phyloP scores from a whole-genome alignment of 2,113 vertebrate species.

The Noturus placidus region DNA sequence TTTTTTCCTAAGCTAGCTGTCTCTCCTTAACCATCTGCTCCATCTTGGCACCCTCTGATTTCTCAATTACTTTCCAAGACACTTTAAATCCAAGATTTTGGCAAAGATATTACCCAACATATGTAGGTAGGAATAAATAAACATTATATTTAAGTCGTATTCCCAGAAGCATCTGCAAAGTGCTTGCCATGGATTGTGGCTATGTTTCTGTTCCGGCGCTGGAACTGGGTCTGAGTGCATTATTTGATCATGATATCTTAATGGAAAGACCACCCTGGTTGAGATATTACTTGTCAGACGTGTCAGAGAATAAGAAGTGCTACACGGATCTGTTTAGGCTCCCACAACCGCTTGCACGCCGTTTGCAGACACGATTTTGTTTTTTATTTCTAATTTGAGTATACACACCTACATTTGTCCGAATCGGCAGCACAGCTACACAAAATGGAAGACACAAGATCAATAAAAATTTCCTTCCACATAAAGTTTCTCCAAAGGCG shows the following conservation, averaged over 20 bases:
- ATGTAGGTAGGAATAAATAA: background rate
- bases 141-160: background rate
- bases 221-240: background rate
- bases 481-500: background rate
- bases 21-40: too few relatives aligned
- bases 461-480: background rate
- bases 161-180: background rate
- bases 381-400: too few relatives aligned
- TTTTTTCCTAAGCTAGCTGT: too few relatives aligned
- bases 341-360: too few relatives aligned
- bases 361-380: too few relatives aligned
- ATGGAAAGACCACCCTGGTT: too few relatives aligned
- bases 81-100: background rate
- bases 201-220: background rate
- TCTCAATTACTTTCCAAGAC: background rate
- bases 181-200: background rate
- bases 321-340: too few relatives aligned
- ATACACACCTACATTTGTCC: background rate
- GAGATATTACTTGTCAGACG: too few relatives aligned
- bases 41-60: background rate
- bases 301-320: too few relatives aligned
- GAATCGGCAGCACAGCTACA: background rate
- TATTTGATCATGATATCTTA: background rate
- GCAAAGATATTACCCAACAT: background rate
- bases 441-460: background rate